Conservation (phyloP, 2,888 invertebrate species). For the Epinotia ramella region DNA sequence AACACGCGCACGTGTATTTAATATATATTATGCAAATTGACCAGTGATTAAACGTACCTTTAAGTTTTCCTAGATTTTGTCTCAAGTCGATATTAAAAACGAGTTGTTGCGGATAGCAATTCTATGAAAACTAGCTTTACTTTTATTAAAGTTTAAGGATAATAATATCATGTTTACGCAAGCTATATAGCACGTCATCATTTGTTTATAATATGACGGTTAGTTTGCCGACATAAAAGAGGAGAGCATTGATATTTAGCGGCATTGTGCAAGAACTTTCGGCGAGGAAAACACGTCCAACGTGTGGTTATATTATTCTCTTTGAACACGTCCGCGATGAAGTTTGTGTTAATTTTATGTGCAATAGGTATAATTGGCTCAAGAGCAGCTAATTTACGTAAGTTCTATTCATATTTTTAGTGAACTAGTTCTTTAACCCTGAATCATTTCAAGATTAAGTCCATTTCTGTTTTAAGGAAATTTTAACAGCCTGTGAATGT, state of each 20-base stretch:
- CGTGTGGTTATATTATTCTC: too few relatives aligned
- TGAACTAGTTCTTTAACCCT: not conserved
- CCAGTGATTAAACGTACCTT: not conserved
- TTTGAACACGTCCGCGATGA: constrained; percentile 43
- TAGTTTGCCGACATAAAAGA: constrained; percentile 39
- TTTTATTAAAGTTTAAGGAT: not conserved
- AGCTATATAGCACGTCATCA: constrained; percentile 21
- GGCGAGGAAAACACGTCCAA: constrained; percentile 35
- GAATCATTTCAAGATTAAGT: not conserved
- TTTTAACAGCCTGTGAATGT: too few relatives aligned
- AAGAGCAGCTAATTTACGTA: constrained; percentile 42
- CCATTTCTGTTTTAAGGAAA: too few relatives aligned
- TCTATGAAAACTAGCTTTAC: too few relatives aligned
- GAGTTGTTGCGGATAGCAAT: not conserved
- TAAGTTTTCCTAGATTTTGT: not conserved
- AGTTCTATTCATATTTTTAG: constrained; percentile 19
- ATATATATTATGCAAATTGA: not conserved
- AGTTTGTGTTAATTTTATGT: constrained; percentile 41
- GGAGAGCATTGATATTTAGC: constrained; percentile 23
- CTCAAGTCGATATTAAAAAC: not conserved
- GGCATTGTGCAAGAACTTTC: constrained; percentile 40
- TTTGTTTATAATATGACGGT: not conserved
- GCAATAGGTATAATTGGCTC: constrained; percentile 37
- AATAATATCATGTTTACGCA: constrained; percentile 7
- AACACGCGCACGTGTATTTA: not conserved